phyloP scores from a whole-genome alignment of 2,888 invertebrate species.

The Corythucha ciliata region DNA sequence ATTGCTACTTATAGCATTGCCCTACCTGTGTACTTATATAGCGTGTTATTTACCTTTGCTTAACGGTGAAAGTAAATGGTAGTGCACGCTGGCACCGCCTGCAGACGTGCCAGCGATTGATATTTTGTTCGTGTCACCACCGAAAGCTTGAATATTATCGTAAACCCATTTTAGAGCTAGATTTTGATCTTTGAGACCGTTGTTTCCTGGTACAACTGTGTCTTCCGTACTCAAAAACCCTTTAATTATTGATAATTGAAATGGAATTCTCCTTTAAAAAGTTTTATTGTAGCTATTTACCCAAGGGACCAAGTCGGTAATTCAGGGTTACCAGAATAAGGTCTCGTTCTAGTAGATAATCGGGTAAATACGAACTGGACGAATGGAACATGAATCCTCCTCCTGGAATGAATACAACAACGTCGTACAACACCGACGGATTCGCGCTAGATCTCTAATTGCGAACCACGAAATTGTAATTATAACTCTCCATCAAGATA shows the following conservation, averaged over 20 bases:
- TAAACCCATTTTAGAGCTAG: slow-evolving; percentile 60
- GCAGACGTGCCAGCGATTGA: slow-evolving; percentile 52
- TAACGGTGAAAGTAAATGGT: slow-evolving; percentile 56
- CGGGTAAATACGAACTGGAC: slow-evolving; percentile 34
- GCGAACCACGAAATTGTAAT: too few species aligned
- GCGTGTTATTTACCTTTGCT: too few species aligned
- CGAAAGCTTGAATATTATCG: slow-evolving; percentile 39
- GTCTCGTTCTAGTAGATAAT: slow-evolving; percentile 36
- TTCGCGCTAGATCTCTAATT: too few species aligned
- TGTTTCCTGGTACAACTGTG: slow-evolving; percentile 56
- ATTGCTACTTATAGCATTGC: not conserved
- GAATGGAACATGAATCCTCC: slow-evolving; percentile 36
- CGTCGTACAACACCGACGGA: slow-evolving; percentile 16
- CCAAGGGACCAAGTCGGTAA: slow-evolving; percentile 38
- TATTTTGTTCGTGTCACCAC: slow-evolving; percentile 55
- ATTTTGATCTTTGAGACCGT: slow-evolving; percentile 62
- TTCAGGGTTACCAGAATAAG: slow-evolving; percentile 37
- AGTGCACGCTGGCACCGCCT: slow-evolving; percentile 48
- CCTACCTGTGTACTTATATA: too few species aligned
- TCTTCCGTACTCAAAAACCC: slow-evolving; percentile 69
- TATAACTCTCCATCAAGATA: too few species aligned
- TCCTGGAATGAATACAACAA: slow-evolving; percentile 37
- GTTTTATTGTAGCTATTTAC: slow-evolving; percentile 25
- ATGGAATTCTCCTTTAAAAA: not conserved
- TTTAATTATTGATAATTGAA: slow-evolving; percentile 36